Base-by-base conservation (phyloP, 1,140 invertebrate species). In the Cyrtorhinus lividipennis region DNA sequence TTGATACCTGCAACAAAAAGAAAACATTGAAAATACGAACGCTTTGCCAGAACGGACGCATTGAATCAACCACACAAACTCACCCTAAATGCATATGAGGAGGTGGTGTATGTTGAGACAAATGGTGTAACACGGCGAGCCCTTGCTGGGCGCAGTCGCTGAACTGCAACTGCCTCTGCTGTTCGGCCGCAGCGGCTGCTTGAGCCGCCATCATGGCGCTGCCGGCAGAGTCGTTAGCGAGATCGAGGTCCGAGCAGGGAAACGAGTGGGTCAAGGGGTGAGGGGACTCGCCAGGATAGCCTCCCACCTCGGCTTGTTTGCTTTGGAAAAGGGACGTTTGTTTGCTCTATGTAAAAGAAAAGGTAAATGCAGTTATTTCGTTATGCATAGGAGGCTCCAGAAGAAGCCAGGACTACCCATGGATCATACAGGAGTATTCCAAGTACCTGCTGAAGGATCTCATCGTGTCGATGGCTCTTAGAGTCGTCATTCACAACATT, bases 81-180 rank as follows among this genome's bases (percentile, higher is more conserved):
- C 64, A 15, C 72, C 70, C 15, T 56, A 70, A 66, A 2, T 71
- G 68, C 3, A 45, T 24, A 18, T 24, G 23, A 45, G 38, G 27
- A 67, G 69, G 22, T 69, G 70, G 2, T 66, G 70, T 22, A 45
- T 69, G 70, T 57, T 71, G 69, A 18, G 65, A 15, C 2, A 63
- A 62, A 22, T 64, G 62, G 15, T 66, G 65, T 1, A 48, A 48
- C 1, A 57, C n/a, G 2, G 57, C n/a, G 8, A 59, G 30, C 46
- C 18, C 61, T 63, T 71, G 67, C 53, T 72, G 72, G 18, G 70
- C 68, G 67, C 71, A 72, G 61, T 73, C 72, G 56, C 62, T 59
- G 59, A 67, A 70, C 3, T 53, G 24, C 3, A 61, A 62, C 20
- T 66, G 66, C 2, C 62, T 58, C 53, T 53, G 48, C 48, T 53